These are phyloP conservation scores for Uropetala carovei DNA, from an alignment of 2,888 invertebrate species.

Conservation along the genomic window DNA sequence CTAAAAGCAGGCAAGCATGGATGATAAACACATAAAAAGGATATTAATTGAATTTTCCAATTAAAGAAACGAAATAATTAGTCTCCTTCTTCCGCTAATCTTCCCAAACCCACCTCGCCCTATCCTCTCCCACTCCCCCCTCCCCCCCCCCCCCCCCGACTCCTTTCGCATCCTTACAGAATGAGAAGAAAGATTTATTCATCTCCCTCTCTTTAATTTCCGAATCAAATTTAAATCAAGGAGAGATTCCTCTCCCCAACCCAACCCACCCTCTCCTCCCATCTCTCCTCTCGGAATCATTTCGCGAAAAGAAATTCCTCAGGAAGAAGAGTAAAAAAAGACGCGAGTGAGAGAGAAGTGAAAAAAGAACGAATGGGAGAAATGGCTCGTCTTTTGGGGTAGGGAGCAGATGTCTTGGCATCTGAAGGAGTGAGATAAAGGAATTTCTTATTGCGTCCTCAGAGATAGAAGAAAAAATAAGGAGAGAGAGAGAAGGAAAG, in stretches of 20 bases:
- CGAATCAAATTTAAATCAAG: conserved; percentile 62
- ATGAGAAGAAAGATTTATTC: conserved; percentile 38
- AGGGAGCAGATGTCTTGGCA: conserved; percentile 67
- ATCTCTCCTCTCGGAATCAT: conserved; percentile 12
- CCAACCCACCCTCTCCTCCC: background rate
- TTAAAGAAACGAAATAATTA: conserved; percentile 46
- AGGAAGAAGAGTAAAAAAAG: conserved; percentile 33
- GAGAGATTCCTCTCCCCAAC: conserved; percentile 9
- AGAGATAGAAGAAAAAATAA: background rate
- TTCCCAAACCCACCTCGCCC: background rate
- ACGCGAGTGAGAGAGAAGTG: background rate
- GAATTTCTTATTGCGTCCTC: conserved; percentile 61
- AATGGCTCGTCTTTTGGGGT: conserved; percentile 49
- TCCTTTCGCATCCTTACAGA: background rate
- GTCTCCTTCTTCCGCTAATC: conserved; percentile 41
- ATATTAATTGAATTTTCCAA: conserved; percentile 27
- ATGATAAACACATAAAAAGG: background rate
- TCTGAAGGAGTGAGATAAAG: conserved; percentile 68
- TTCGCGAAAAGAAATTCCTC: conserved; percentile 50
- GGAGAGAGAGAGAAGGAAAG: background rate
- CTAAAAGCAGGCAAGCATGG: no score
- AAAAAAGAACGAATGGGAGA: conserved; percentile 15
- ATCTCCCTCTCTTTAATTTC: conserved; percentile 53
- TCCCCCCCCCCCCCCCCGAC: no score
- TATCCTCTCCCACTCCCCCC: background rate